Evolutionary conservation across 2,797 vertebrate genomes (phyloP), one percentile per base, ranked within the genome.

Genomic region (Novumbra hubbsi): DNA sequence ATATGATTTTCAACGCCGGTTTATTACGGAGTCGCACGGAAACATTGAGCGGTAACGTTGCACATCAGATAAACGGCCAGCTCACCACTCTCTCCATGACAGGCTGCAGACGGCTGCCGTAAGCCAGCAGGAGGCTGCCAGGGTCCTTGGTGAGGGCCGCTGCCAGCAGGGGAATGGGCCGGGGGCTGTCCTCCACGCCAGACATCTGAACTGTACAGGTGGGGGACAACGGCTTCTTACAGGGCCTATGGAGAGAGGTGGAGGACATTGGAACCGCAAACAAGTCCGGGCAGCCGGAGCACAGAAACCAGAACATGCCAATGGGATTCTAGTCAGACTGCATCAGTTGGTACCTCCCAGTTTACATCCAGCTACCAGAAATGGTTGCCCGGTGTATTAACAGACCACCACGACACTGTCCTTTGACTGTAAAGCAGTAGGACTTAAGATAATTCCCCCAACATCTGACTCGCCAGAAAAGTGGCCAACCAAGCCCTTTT

Each of bases 201-300:
- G 96, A 95, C 91, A 99, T 93, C 89, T 98, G 97, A 83, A 99
- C 88, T 38, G 96, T 94, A 86, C 95, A 97, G 65, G 90, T 93
- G 57, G 98, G 95, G 41, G 93, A 93, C 84, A 99, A 80, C 14
- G 98, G 98, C 82, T 98, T 99, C 95, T 98, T 99, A 87, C 97
- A 97, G 41, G 95, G 95, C 79, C 98, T 99, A 67, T 64, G 71
- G 12, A 30, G 64, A 41, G 6, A 62, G 19, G 15, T 30, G 32
- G 32, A 49, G 41, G 41, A 45, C 41, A 41, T 41, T 41, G 14
- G 41, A 45, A 6, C 41, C 9, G 41, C 9, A 1, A 45, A 45
- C 11, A 1, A 14, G 41, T 6, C 41, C 3, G 8, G 41, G 41
- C 41, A 45, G 14, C 34, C 3, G 34, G 8, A 38, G 3, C 34